phyloP scores from a whole-genome alignment of 1,140 invertebrate genomes.

The Chelonus insularis region DNA sequence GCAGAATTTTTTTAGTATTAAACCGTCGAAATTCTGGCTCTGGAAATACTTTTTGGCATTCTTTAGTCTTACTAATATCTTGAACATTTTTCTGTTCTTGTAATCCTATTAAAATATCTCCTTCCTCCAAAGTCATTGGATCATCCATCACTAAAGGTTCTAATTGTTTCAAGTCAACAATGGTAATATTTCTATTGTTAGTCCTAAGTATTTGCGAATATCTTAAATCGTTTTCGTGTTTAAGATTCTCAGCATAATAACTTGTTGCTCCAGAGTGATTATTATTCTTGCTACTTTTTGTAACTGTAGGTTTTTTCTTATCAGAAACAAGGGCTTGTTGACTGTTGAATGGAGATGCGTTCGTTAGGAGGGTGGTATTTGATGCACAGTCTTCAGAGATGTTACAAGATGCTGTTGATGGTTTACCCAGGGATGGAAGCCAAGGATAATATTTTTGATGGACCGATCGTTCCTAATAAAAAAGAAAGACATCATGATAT shows the following conservation, averaged over 20 bases:
- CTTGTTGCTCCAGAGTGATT: slow-evolving; percentile 27
- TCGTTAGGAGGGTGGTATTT: slow-evolving; percentile 61
- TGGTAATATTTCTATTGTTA: slow-evolving; percentile 32
- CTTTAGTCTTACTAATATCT: too few relatives aligned
- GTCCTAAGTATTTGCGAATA: slow-evolving; percentile 47
- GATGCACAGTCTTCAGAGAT: slow-evolving; percentile 63
- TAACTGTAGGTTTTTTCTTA: slow-evolving; percentile 27
- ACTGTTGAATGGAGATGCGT: slow-evolving; percentile 60
- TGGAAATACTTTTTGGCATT: too few relatives aligned
- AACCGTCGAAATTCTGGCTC: background rate
- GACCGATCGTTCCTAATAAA: slow-evolving; percentile 47
- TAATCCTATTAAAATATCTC: slow-evolving; percentile 31
- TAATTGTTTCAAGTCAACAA: slow-evolving; percentile 48
- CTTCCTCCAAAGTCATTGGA: background rate
- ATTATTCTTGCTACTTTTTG: background rate
- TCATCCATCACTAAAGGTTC: slow-evolving; percentile 42
- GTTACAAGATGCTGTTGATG: slow-evolving; percentile 59
- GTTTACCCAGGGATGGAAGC: slow-evolving; percentile 42
- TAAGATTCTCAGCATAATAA: slow-evolving; percentile 55
- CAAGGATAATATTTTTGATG: slow-evolving; percentile 50
- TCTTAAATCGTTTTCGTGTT: slow-evolving; percentile 32
- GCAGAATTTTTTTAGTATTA: too few relatives aligned
- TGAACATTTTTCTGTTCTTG: slow-evolving; percentile 30
- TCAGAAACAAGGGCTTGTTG: slow-evolving; percentile 47
- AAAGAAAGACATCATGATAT: too few relatives aligned